Evolutionary conservation across 92 coral and sea anemone genomes (phyloP), one percentile per base, ranked within the genome.

Genomic region (Pocillopora meandrina): DNA sequence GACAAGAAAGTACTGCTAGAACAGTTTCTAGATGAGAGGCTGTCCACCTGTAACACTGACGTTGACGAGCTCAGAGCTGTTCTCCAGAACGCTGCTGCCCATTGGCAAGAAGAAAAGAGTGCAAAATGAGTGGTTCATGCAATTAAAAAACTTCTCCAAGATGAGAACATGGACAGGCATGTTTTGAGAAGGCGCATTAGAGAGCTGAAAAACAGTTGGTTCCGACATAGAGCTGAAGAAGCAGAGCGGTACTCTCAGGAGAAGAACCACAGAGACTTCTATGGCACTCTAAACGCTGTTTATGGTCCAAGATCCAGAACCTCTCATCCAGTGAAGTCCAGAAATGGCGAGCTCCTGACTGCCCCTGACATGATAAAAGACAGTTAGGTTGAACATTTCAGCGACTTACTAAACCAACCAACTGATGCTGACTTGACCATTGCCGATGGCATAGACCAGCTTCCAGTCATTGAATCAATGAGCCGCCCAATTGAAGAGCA

Each of bases 41-140:
- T 77, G 64, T 72, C 76, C 14, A 60, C 58, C 9, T 81, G 90
- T 74, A 42, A 23, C 15, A 21, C 67, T 35, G 16, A 66, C 17
- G 82, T 73, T 75, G 90, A 87, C 1, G 59, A 75, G 12, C 59
- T 82, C 10, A 74, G 68, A 58, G 78, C 21, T 14, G 78, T 75
- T 31, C 82, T 89, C n/a, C 92, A 89, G 58, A 52, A 84, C 13
- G 92, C 89, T 19, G 82, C 89, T 18, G 79, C 63, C 52, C 84
- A 82, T 60, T 52, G 85, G 73, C 19, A 76, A 81, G 84, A 76
- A 61, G 72, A 81, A 82, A 84, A 86, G 65, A 56, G 61, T 55
- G 49, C 65, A 63, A 4, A 74, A 64, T 19, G 92, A 89, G 63
- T 89, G 92, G 92, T 89, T 89, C 59, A 88, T n/a, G 80, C 78